Evolutionary conservation across 1,140 invertebrate species (phyloP).

Genomic region (Arctopsyche grandis): DNA sequence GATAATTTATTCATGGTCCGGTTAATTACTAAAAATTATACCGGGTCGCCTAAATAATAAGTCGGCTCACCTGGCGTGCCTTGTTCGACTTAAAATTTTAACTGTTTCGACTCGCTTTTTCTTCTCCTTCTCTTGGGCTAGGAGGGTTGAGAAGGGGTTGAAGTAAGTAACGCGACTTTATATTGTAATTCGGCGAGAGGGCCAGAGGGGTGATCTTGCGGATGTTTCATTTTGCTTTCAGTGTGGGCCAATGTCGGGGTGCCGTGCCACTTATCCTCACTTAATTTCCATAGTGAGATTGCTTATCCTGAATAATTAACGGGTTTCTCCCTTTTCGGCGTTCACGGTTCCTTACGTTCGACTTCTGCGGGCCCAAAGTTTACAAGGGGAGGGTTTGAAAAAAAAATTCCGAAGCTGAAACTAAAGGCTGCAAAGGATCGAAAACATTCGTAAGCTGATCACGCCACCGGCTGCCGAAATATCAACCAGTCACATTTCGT

Average conservation of each 20-base stretch:
- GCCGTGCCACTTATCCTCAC: conserved; percentile 49
- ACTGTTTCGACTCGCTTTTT: background rate
- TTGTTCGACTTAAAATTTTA: conserved; percentile 16
- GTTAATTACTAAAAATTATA: conserved; percentile 49
- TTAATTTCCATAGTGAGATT: conserved; percentile 55
- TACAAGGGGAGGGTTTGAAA: background rate
- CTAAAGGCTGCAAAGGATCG: background rate
- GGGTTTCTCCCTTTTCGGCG: conserved; percentile 45
- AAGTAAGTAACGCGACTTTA: conserved; percentile 43
- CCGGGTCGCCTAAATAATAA: conserved; percentile 45
- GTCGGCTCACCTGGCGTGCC: conserved; percentile 33
- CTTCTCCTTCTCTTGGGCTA: conserved; percentile 8
- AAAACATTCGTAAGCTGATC: conserved; percentile 38
- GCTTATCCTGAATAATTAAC: conserved; percentile 55
- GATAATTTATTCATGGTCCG: conserved; percentile 44
- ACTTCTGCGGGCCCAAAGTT: conserved; percentile 1
- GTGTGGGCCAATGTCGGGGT: background rate
- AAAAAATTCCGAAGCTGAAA: background rate
- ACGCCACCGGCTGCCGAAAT: conserved; percentile 19
- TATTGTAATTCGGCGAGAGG: conserved; percentile 43
- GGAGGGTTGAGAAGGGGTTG: background rate
- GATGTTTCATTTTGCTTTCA: conserved; percentile 49
- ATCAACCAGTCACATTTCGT: conserved; percentile 22
- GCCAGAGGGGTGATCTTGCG: conserved; percentile 26
- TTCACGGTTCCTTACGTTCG: conserved; percentile 36